Evolutionary conservation across 2,113 vertebrate genomes (phyloP), one percentile per base, ranked within the genome.

Genomic region (Taxidea taxus): DNA sequence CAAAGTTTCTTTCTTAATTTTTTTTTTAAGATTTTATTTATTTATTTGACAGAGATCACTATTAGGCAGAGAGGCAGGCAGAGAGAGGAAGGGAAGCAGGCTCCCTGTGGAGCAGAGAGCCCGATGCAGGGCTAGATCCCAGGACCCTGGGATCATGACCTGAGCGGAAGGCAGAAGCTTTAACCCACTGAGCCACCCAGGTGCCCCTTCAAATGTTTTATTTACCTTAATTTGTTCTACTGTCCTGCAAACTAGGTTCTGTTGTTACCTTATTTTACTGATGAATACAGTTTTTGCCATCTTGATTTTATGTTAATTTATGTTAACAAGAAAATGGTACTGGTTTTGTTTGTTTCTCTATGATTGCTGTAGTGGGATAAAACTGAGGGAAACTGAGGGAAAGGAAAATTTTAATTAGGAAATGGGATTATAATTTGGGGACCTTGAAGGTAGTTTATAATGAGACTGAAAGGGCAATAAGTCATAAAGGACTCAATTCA

Each of bases 231-330:
- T 88, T 8, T 9, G 64, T 39, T 66, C 7, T 85, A 34, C 20
- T 92, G 34, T 6, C 39, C 12, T n/a, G 7, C 70, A 78, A 66
- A 66, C 47, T 70, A 83, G 20, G 4, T 87, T 96, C 81, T 37
- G 1, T 60, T 89, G 15, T 82, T 94, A 68, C 7, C 5, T 34
- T 94, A 34, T 70, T 84, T 92, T 95, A 70, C 11, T 92, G 56
- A 29, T 83, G 68, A 97, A 14, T 92, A 9, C 18, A 51, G 34
- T 88, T 89, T 92, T 87, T 96, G 29, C n/a, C 49, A 23, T 81
- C 60, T 91, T 94, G 20, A 95, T 95, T 92, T 93, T 91, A 90
- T 47, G 16, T 23, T 91, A 39, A 66, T 84, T 87, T 95, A 56
- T 13, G 7, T 90, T 83, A 94, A 78, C 3, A 31, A 68, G 42